Evolutionary conservation across 2,888 invertebrate genomes (phyloP), one percentile per base, ranked within the genome.

Genomic region (Aromia moschata): DNA sequence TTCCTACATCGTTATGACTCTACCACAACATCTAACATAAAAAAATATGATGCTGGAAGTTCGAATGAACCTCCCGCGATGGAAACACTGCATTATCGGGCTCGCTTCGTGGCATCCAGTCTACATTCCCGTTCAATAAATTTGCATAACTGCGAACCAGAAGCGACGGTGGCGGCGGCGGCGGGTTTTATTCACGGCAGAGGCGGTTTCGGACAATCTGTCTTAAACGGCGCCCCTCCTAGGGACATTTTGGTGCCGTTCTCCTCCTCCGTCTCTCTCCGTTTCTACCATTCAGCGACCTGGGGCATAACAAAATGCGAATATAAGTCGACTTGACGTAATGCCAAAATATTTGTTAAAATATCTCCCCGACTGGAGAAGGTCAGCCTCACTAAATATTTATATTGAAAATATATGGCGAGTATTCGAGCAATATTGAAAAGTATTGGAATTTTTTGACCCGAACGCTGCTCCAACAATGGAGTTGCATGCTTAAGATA

Each of bases 161-260:
- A 16, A 12, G 45, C 41, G 30, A 41, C 30, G 25, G 15, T 25
- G 30, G 52, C 31, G 17, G 45, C 41, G 30, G 52, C 30, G 25
- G 43, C 43, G 20, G 43, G 18, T 43, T 44, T 33, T 43, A 36
- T 44, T 43, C 38, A 30, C 25, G 25, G 18, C 20, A 14, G 40
- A 31, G 20, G 56, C 56, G 49, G 56, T 56, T 49, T 56, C 49
- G 56, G 56, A 49, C 56, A 56, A 56, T 56, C 56, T 56, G 56
- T 56, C 41, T 56, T 49, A 20, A 52, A 52, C 52, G 40, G 15
- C 14, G 14, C 16, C 25, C 18, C 41, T 52, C 41, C 40, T 41
- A 41, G 16, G 41, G 30, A 52, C 40, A 30, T 41, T 41, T 41
- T 41, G 52, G 52, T 41, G 20, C 36, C 36, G 3, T 3, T 2